Conservation (phyloP, 2,888 invertebrate species). For the Merodon equestris region DNA sequence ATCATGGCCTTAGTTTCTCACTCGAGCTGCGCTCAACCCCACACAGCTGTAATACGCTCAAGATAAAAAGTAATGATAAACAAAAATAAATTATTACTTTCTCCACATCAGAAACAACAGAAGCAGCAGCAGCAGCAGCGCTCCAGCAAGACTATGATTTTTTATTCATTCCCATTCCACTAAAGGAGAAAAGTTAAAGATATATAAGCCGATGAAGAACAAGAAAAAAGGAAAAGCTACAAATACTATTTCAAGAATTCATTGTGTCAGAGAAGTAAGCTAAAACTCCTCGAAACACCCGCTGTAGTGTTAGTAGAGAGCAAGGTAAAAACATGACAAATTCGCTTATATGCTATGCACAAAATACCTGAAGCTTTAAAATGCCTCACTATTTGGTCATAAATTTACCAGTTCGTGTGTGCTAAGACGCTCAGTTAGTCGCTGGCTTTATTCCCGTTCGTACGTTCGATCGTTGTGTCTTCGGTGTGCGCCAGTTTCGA, state of each 20-base stretch:
- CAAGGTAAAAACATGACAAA: constrained; percentile 47
- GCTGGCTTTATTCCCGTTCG: constrained; percentile 56
- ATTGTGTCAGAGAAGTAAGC: constrained; percentile 39
- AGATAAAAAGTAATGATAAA: constrained; percentile 44
- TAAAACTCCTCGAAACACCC: constrained; percentile 14
- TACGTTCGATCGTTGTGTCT: constrained; percentile 14
- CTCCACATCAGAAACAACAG: constrained; percentile 34
- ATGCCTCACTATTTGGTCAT: constrained; percentile 60
- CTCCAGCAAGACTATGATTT: too few relatives aligned
- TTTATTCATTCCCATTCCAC: too few relatives aligned
- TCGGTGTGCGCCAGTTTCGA: constrained; percentile 17
- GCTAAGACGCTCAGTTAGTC: constrained; percentile 63
- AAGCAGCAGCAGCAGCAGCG: too few relatives aligned
- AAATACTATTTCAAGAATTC: constrained; percentile 14
- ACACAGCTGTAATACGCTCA: constrained; percentile 12
- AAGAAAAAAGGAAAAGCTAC: constrained; percentile 55
- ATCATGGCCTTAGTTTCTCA: constrained; percentile 9
- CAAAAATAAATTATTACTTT: constrained; percentile 64
- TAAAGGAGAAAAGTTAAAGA: background rate
- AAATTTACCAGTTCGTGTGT: constrained; percentile 61
- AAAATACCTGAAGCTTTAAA: constrained; percentile 59
- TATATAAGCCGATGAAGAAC: background rate
- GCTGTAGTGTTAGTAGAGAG: constrained; percentile 46
- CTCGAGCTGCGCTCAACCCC: constrained; percentile 20
- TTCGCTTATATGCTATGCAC: constrained; percentile 52